Evolutionary conservation across 1,140 invertebrate genomes (phyloP).

Genomic region (Antheraea mylitta): DNA sequence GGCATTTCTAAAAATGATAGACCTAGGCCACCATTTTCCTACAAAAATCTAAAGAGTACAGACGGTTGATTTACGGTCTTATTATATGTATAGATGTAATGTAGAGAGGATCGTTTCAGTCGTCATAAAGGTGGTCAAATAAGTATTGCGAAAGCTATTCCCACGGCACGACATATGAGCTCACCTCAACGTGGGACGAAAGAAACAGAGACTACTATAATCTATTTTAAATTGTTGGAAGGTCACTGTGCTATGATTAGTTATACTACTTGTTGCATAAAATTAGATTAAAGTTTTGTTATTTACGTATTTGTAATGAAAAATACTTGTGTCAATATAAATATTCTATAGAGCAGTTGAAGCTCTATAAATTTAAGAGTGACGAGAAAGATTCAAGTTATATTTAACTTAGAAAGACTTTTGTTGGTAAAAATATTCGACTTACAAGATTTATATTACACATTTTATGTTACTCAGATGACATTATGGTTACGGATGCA

Average conservation of each 20-base stretch:
- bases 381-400: too few relatives aligned
- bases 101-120: not conserved
- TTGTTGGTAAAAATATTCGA: too few relatives aligned
- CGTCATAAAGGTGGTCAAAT: not conserved
- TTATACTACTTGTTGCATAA: not conserved
- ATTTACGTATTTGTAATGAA: not conserved
- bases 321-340: not conserved
- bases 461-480: too few relatives aligned
- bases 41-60: too few relatives aligned
- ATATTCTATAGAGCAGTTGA: not conserved
- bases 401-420: too few relatives aligned
- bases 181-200: slow-evolving; percentile 19
- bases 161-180: slow-evolving; percentile 15
- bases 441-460: too few relatives aligned
- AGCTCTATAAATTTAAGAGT: too few relatives aligned
- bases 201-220: slow-evolving; percentile 28
- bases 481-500: too few relatives aligned
- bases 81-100: not conserved
- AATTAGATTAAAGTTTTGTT: not conserved
- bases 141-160: slow-evolving; percentile 5
- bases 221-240: slow-evolving; percentile 71
- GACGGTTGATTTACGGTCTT: not conserved
- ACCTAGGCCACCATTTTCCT: too few relatives aligned
- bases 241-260: slow-evolving; percentile 40
- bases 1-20: too few relatives aligned